A percentile compares a stretch with the other conserved stretches of the same genome.
Conservation (phyloP, 2,888 invertebrate species). For the Stegophylla sp. region DNA sequence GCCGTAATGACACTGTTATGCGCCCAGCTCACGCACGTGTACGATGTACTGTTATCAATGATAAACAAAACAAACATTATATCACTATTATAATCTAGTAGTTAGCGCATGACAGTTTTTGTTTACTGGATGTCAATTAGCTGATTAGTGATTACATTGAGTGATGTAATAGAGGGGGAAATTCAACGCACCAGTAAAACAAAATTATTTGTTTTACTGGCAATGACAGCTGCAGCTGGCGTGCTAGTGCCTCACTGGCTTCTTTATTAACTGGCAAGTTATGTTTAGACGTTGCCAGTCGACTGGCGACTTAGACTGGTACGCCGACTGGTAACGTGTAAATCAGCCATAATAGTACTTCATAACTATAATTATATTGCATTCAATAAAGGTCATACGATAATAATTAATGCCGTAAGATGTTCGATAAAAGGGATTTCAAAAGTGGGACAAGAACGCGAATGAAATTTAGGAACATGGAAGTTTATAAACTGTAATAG, state of each 20-base stretch:
- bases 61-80: constrained; percentile 32
- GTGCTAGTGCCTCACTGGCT: constrained; percentile 28
- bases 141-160: neutral
- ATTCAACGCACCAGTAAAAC: neutral
- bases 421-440: too few species aligned
- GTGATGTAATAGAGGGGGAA: constrained; percentile 21
- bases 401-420: too few species aligned
- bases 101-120: constrained; percentile 6
- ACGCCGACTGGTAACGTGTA: neutral
- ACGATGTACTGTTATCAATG: neutral
- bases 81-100: constrained; percentile 20
- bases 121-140: constrained; percentile 15
- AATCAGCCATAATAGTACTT: too few species aligned
- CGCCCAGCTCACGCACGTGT: constrained; percentile 1
- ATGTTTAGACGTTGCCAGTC: constrained; percentile 1
- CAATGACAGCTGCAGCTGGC: constrained; percentile 36
- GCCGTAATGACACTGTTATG: too few species aligned
- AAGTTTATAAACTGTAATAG: too few species aligned
- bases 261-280: constrained; percentile 15
- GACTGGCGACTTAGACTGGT: constrained; percentile 21
- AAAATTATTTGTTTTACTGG: constrained; percentile 23
- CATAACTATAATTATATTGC: too few species aligned
- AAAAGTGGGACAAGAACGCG: too few species aligned
- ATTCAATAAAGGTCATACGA: too few species aligned
- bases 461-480: too few species aligned